Percentiles rank a stretch among this genome's conserved stretches.
Evolutionary conservation across 2,797 vertebrate genomes (phyloP).

Genomic region (Cynodonichthys magdalenae): DNA sequence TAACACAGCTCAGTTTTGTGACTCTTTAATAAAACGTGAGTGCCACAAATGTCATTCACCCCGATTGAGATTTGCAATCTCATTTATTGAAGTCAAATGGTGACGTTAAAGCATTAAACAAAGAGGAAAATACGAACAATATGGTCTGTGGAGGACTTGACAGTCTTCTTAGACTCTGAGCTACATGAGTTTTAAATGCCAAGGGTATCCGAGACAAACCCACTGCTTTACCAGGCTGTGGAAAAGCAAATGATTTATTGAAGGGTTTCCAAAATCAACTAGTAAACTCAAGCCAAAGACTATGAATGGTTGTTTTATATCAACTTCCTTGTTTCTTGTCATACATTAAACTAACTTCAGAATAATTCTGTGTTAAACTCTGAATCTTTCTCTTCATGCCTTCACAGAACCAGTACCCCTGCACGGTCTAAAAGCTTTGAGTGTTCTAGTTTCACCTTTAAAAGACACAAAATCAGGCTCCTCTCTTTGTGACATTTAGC

Average conservation of each 20-base stretch:
- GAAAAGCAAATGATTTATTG: background rate
- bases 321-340: background rate
- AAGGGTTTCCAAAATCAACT: background rate
- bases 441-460: background rate
- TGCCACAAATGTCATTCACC: too few species aligned
- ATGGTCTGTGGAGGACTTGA: too few species aligned
- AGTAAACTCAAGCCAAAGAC: background rate
- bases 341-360: background rate
- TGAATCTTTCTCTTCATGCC: background rate
- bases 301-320: background rate
- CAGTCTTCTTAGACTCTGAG: background rate
- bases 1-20: too few species aligned
- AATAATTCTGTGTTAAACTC: background rate
- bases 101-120: too few species aligned
- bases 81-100: too few species aligned
- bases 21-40: too few species aligned
- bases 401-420: background rate
- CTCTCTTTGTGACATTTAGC: conserved; percentile 34
- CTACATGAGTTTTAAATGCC: too few species aligned
- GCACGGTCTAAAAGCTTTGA: background rate
- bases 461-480: background rate
- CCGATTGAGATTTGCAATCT: too few species aligned
- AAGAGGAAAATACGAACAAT: too few species aligned
- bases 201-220: background rate
- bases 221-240: background rate